Conservation (phyloP, 2,888 invertebrate genomes). For the Mythimna albipuncta region DNA sequence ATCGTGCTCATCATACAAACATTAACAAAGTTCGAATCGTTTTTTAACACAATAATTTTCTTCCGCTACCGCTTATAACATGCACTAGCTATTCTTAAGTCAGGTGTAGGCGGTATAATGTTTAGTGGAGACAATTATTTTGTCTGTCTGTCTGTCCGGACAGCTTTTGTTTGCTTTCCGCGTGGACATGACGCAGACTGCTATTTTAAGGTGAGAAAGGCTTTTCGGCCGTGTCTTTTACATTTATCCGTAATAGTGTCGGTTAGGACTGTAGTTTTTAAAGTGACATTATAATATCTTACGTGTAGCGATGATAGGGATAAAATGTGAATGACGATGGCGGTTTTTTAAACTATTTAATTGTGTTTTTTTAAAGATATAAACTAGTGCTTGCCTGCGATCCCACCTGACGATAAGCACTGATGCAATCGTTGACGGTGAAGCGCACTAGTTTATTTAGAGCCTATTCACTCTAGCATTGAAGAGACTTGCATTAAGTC, state of each 20-base stretch:
- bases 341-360: too few relatives aligned
- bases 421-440: too few relatives aligned
- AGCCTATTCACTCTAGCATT: too few relatives aligned
- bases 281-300: too few relatives aligned
- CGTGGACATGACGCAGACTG: constrained; percentile 66
- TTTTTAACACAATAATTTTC: background rate
- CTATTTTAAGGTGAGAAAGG: constrained; percentile 49
- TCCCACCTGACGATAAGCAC: background rate
- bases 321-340: too few relatives aligned
- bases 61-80: constrained; percentile 47
- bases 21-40: too few relatives aligned
- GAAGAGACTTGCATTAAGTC: too few relatives aligned
- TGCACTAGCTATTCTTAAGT: constrained; percentile 55
- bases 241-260: background rate
- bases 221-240: background rate
- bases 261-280: too few relatives aligned
- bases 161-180: constrained; percentile 59
- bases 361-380: too few relatives aligned
- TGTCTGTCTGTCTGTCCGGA: constrained; percentile 80
- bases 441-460: too few relatives aligned
- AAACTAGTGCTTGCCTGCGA: background rate
- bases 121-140: constrained; percentile 83
- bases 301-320: too few relatives aligned
- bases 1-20: too few relatives aligned
- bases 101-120: constrained; percentile 81